Percentiles rank a stretch among this genome's conserved stretches.
Evolutionary conservation across 1,140 invertebrate species (phyloP).

Genomic region (Scaptomyza graminum): DNA sequence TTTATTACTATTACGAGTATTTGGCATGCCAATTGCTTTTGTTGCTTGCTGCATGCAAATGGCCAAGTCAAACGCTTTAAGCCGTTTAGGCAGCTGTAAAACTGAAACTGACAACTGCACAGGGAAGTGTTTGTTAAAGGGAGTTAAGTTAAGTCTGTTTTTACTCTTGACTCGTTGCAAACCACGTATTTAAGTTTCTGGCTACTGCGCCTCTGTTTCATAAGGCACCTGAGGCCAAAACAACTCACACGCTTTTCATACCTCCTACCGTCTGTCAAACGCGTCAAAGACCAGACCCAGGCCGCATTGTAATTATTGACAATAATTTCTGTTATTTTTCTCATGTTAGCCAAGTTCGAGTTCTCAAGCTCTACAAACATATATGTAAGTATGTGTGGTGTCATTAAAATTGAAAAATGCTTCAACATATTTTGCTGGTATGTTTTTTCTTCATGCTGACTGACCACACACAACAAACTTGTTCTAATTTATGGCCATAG

Average conservation of each 20-base stretch:
- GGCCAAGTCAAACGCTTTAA: constrained; percentile 58
- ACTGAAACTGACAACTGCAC: constrained; percentile 23
- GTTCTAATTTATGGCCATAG: constrained; percentile 44
- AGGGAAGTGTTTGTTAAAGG: constrained; percentile 9
- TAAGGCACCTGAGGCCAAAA: constrained; percentile 56
- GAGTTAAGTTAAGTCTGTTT: no score
- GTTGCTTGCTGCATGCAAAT: constrained; percentile 55
- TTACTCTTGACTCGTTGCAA: no score
- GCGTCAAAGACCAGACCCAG: constrained; percentile 67
- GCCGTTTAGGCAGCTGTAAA: constrained; percentile 52
- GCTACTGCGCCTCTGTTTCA: constrained; percentile 27
- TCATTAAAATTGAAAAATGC: constrained; percentile 74
- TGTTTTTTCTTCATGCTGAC: constrained; percentile 56
- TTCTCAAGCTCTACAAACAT: constrained; percentile 30
- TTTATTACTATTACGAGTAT: constrained; percentile 72
- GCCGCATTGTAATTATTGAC: constrained; percentile 77
- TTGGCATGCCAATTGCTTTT: constrained; percentile 55
- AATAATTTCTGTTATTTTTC: constrained; percentile 79
- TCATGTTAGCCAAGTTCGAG: not conserved
- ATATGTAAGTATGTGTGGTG: constrained; percentile 23
- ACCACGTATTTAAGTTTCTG: not conserved
- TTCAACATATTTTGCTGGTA: constrained; percentile 45
- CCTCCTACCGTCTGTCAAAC: constrained; percentile 80
- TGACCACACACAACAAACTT: constrained; percentile 38
- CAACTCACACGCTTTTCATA: constrained; percentile 64